These are phyloP conservation scores for Pseudococcus viburni DNA, from an alignment of 2,888 invertebrate genomes.

Conservation along the genomic window DNA sequence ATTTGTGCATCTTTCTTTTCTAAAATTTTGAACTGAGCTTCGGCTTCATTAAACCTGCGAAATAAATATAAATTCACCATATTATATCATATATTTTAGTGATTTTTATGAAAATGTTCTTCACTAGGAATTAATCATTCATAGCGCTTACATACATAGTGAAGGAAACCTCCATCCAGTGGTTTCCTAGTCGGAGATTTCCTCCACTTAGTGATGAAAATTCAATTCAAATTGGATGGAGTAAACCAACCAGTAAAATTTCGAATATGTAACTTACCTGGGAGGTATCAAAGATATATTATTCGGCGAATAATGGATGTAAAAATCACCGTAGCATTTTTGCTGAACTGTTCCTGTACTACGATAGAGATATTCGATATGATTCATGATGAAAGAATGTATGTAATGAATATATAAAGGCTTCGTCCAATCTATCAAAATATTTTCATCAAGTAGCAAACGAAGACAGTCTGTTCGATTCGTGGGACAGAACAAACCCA, in stretches of 20 bases:
- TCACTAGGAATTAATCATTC: neutral
- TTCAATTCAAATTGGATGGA: too few relatives aligned
- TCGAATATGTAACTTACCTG: neutral
- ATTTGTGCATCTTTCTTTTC: conserved; percentile 84
- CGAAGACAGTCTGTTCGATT: conserved; percentile 81
- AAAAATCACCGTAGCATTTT: conserved; percentile 85
- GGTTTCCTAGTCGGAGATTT: too few relatives aligned
- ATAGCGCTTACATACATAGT: too few relatives aligned
- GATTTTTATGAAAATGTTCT: neutral
- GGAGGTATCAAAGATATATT: neutral
- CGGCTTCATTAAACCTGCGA: neutral
- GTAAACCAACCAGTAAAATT: neutral
- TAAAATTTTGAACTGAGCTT: conserved; percentile 82
- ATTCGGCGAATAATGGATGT: conserved; percentile 72
- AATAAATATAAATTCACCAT: neutral
- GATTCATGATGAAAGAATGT: conserved; percentile 84
- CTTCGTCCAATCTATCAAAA: conserved; percentile 84
- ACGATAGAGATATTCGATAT: conserved; percentile 81
- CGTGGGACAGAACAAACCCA: conserved; percentile 88
- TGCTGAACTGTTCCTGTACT: conserved; percentile 77
- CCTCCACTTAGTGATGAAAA: too few relatives aligned
- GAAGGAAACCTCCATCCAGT: too few relatives aligned
- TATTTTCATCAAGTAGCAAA: conserved; percentile 82
- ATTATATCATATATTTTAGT: neutral
- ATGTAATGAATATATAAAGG: conserved; percentile 90